These are phyloP conservation scores for Drosophila peninsularis DNA, from an alignment of 2,888 invertebrate species.

Conservation along the genomic window DNA sequence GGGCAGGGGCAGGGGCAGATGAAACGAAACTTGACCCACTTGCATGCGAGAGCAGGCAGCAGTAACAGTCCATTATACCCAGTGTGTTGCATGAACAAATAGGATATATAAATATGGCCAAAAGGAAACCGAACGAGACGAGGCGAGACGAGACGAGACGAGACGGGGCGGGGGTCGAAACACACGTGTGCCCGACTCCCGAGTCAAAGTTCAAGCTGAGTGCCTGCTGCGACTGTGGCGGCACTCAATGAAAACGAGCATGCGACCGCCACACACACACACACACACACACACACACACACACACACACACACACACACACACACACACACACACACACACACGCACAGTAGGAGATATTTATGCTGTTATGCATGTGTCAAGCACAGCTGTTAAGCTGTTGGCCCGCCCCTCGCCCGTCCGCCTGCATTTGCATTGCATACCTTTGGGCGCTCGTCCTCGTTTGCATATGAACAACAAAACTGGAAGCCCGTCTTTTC, in stretches of 20 bases:
- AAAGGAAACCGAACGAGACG: conserved; percentile 4
- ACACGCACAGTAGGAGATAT: conserved; percentile 16
- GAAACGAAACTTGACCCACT: conserved; percentile 39
- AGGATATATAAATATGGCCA: conserved; percentile 29
- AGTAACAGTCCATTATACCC: conserved; percentile 20
- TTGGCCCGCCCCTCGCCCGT: background rate
- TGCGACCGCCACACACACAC: conserved; percentile 11
- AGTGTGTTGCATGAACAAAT: conserved; percentile 2
- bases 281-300: conserved; percentile 9
- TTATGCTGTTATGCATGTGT: conserved; percentile 70
- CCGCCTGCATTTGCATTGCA: conserved; percentile 67
- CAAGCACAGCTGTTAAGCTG: conserved; percentile 45
- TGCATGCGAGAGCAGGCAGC: conserved; percentile 9
- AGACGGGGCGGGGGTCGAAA: background rate
- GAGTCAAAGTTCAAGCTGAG: conserved; percentile 35
- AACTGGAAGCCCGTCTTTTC: conserved; percentile 13
- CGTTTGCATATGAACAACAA: conserved; percentile 51
- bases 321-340: background rate
- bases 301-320: conserved; percentile 2
- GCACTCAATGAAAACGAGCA: conserved; percentile 44
- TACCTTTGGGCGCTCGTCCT: conserved; percentile 74
- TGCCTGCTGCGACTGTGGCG: conserved; percentile 36
- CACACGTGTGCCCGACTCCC: conserved; percentile 5
- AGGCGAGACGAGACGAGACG: background rate
- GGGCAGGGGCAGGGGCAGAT: background rate